A percentile compares a stretch with the other conserved stretches of the same genome.
Conservation (phyloP, 92 coral and sea anemone species). For the Paragorgia papillata region DNA sequence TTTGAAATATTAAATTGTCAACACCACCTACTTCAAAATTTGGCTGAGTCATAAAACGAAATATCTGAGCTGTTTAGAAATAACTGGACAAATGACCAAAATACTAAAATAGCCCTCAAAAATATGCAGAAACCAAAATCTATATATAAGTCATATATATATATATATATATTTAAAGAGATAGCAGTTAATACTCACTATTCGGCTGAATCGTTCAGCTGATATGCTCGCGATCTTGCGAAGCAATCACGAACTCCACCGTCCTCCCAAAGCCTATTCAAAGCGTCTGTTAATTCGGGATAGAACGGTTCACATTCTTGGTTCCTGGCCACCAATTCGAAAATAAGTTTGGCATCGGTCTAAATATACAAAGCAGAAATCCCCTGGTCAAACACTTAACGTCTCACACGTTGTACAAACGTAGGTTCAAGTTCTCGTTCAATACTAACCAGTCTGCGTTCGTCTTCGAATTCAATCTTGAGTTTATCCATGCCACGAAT, state of each 20-base stretch:
- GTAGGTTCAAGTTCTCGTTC: constrained; percentile 39
- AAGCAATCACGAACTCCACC: constrained; percentile 89
- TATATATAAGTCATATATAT: too few species aligned
- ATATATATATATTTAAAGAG: too few species aligned
- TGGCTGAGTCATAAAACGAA: too few species aligned
- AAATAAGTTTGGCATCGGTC: constrained; percentile 97
- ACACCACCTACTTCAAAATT: too few species aligned
- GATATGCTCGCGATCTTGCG: constrained; percentile 88
- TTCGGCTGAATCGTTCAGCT: constrained; percentile 96
- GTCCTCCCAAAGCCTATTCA: constrained; percentile 89
- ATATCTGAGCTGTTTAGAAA: too few species aligned
- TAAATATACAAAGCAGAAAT: constrained; percentile 54
- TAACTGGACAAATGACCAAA: too few species aligned
- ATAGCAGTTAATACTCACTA: constrained; percentile 75
- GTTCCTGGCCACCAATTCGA: constrained; percentile 98
- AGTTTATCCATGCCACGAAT: constrained; percentile 99
- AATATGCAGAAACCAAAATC: too few species aligned
- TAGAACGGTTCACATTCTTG: constrained; percentile 95
- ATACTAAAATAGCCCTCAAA: too few species aligned
- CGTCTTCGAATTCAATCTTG: constrained; percentile 95
- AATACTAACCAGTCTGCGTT: constrained; percentile 85
- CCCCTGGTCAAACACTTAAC: constrained; percentile 39
- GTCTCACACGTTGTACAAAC: constrained; percentile 30
- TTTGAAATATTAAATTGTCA: too few species aligned
- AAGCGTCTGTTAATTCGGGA: constrained; percentile 88